phyloP scores from a whole-genome alignment of 64 coral and sea anemone species.

The Dendrophyllia cribrosa region DNA sequence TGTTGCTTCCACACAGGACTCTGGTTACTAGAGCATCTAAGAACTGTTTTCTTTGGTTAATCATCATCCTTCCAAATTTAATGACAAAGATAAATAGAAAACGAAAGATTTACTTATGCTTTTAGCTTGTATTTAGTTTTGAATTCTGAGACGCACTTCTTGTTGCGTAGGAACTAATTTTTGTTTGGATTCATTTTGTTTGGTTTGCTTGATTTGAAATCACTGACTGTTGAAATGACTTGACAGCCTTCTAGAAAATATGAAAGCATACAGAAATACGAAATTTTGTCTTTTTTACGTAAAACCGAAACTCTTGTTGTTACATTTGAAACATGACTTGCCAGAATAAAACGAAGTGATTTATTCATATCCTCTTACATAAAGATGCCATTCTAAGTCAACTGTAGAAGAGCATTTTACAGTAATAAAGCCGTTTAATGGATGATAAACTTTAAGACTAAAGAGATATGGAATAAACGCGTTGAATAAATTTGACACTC shows the following conservation, averaged over 20 bases:
- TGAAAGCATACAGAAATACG: not conserved
- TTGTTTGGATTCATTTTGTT: not conserved
- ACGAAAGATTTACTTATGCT: not conserved
- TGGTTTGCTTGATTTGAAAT: not conserved
- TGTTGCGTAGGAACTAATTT: slow-evolving; percentile 36
- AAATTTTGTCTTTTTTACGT: not conserved
- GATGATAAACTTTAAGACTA: not conserved
- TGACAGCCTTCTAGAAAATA: not conserved
- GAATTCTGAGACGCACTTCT: slow-evolving; percentile 9
- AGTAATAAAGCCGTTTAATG: not conserved
- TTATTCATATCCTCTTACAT: not conserved
- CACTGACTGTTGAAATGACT: not conserved
- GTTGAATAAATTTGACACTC: not conserved
- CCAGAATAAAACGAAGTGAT: not conserved
- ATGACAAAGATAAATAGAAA: slow-evolving; percentile 43
- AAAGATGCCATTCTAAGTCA: not conserved
- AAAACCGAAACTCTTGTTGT: too few species aligned
- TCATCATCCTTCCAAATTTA: slow-evolving; percentile 38
- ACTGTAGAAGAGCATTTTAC: not conserved
- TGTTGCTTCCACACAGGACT: not conserved
- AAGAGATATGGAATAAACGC: slow-evolving; percentile 3
- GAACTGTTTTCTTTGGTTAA: slow-evolving; percentile 4
- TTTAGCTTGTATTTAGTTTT: not conserved
- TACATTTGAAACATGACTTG: not conserved
- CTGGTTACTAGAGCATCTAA: not conserved